Base-by-base conservation (phyloP, 2,888 invertebrate genomes). In the Cheilosia urbana region DNA sequence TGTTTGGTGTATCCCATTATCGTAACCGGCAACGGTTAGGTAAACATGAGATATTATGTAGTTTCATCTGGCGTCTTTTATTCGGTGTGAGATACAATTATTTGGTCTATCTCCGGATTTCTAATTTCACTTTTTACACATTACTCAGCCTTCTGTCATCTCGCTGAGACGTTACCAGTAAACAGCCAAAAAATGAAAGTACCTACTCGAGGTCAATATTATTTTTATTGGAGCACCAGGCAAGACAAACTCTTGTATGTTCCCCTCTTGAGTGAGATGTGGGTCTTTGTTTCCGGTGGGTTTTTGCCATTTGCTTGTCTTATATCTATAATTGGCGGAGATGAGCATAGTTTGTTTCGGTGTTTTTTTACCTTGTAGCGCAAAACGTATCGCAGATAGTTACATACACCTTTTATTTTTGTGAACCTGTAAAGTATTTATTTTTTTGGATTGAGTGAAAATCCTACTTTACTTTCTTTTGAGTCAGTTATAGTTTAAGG, bases 71-170 rank as follows among this genome's bases (percentile, higher is more conserved):
- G 9, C 5, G 37, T 13, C 45, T 13, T 45, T 17, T 15, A 65
- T 65, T 58, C 24, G 2, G 13, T 27, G 27, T 19, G 24, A 60
- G 49, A 51, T 49, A 66, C 66, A 68, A 37, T 57, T 69, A 62
- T 58, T 66, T 17, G 30, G 55, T 51, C n/a, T 66, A 19, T 9
- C 42, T 27, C 37, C 21, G 47, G 63, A 78, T 78, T 78, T 78
- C 77, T 69, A 78, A 78, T 78, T 78, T 78, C 69, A 78, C 77
- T 78, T 78, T 78, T 9, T 60, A 34, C 49, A 42, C 49, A 11
- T 24, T 45, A 45, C 9, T 30, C 30, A 9, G 30, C 9, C 30
- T 30, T 9, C 30, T 19, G 27, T 45, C 27, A 15, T 49, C 30
- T 37, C 34, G 30, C 13, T 37, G 24, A 24, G 5, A 40, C 17